Conservation (phyloP, 2,797 vertebrate species). For the Pogoniulus pusillus region DNA sequence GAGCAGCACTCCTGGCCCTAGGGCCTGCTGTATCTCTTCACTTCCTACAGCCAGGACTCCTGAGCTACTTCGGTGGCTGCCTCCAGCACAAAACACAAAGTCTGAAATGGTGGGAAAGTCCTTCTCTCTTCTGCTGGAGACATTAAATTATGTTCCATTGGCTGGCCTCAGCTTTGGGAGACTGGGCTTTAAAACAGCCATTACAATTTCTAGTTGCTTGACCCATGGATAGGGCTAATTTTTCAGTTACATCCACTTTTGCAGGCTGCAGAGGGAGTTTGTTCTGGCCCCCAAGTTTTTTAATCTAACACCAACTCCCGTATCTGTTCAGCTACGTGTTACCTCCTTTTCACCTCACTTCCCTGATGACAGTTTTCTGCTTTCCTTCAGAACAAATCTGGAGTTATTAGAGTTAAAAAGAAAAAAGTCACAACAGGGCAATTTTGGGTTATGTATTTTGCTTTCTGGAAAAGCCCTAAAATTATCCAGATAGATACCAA, state of each 20-base stretch:
- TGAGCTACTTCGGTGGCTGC: neutral
- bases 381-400: neutral
- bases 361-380: neutral
- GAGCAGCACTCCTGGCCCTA: fast-evolving
- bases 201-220: neutral
- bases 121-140: neutral
- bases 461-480: constrained; percentile 32
- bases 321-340: neutral
- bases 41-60: neutral
- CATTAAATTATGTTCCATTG: neutral
- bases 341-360: neutral
- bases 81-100: neutral
- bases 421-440: neutral
- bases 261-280: neutral
- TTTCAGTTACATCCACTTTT: neutral
- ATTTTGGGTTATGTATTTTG: neutral
- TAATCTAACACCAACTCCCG: neutral
- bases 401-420: neutral
- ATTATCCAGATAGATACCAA: neutral
- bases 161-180: neutral
- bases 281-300: neutral
- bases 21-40: fast-evolving
- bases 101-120: neutral
- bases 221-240: neutral
- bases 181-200: neutral